Conservation (phyloP, 2,113 vertebrate species). For the Aix galericulata region DNA sequence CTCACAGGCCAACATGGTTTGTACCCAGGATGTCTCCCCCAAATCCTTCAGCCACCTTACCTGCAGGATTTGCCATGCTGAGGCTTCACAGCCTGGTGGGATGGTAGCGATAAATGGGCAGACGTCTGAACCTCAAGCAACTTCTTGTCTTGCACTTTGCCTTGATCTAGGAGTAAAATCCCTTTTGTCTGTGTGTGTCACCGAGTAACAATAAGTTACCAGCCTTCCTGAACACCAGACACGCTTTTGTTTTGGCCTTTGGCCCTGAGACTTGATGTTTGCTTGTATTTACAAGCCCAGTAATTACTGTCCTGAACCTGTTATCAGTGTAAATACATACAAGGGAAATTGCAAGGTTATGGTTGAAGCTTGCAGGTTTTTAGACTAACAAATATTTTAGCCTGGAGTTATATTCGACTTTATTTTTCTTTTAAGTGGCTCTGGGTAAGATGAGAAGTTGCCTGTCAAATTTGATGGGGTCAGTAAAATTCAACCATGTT, state of each 20-base stretch:
- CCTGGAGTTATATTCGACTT: slow-evolving; percentile 67
- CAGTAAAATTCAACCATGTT: slow-evolving; percentile 73
- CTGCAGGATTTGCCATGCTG: not conserved
- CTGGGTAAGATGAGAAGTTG: slow-evolving; percentile 79
- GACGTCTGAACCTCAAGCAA: not conserved
- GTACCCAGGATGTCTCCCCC: rapidly evolving
- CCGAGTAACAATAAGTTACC: not conserved
- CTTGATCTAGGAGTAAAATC: slow-evolving; percentile 1
- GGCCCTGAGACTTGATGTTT: slow-evolving; percentile 25
- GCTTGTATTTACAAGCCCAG: slow-evolving; percentile 70
- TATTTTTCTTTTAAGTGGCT: slow-evolving; percentile 72
- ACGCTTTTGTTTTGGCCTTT: slow-evolving; percentile 41
- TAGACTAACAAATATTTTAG: slow-evolving; percentile 72
- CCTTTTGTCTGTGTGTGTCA: not conserved
- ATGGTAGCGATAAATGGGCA: not conserved
- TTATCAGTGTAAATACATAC: slow-evolving; percentile 60
- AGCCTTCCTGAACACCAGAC: slow-evolving; percentile 3
- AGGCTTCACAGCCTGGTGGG: not conserved
- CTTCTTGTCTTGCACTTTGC: not conserved
- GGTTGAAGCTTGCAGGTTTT: slow-evolving; percentile 51
- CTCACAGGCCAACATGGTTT: not conserved
- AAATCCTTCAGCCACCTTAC: rapidly evolving
- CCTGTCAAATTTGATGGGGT: slow-evolving; percentile 79
- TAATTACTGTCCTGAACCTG: slow-evolving; percentile 62
- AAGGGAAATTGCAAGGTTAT: slow-evolving; percentile 69